Evolutionary conservation across 2,888 invertebrate species (phyloP), one percentile per base, ranked within the genome.

Genomic region (Drepanosiphum platanoidis): DNA sequence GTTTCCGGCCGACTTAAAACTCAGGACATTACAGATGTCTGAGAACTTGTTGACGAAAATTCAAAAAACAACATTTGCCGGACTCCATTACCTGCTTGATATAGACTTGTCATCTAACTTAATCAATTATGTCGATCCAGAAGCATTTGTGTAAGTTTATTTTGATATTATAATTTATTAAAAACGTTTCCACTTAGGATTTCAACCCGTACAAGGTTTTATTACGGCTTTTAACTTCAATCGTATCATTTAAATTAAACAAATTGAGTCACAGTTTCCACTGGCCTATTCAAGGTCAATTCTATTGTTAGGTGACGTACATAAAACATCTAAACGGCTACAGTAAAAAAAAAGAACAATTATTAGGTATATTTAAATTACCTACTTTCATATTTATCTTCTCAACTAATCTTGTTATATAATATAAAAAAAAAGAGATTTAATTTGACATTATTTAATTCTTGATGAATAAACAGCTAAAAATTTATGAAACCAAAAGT

Each of bases 11-110:
- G 92, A 93, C 81, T 93, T 94, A 88, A 94, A 93, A 89, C 91
- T 94, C 90, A 91, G 94, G 87, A 91, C 94, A 80, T 90, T 94
- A 78, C 94, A 94, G 89, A 91, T 94, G 89, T 93, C 94, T 5
- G 92, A 94, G 88, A 94, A 94, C 89, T 90, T 90, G 86, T 89
- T 94, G 87, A 92, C 92, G 30, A 91, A 91, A 86, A 91, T 94
- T 39, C 92, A 92, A 71, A 92, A 90, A 88, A 92, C 92, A 39
- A 92, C 93, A 9, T 94, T 94, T 88, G 91, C 91, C 84, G 93
- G 92, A 1, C 90, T 94, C 87, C 92, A 92, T 87, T 94, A 93
- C 89, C 90, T 94, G 70, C 92, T 94, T 86, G 94, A 94, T 87
- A 91, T 93, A 13, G 94, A 94, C 89, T 91, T 94, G 88, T 94